phyloP scores from a whole-genome alignment of 2,888 invertebrate genomes.

The Lomographa bimaculata region DNA sequence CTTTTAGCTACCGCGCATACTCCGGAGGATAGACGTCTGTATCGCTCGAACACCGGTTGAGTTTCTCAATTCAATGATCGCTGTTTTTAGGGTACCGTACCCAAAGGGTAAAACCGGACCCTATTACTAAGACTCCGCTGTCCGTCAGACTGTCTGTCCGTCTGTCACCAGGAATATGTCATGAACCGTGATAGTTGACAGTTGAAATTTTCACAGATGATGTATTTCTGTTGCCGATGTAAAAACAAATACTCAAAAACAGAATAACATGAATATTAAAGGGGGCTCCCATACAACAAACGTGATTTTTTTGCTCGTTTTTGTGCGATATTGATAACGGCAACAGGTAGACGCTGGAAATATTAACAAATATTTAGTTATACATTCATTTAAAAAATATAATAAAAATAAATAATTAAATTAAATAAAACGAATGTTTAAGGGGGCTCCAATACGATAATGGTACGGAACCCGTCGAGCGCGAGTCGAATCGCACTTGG shows the following conservation, averaged over 20 bases:
- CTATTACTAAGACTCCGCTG: too few species aligned
- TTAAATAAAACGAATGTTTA: not conserved
- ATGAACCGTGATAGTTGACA: constrained; percentile 1
- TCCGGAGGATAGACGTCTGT: too few species aligned
- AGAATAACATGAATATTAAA: not conserved
- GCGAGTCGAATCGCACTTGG: too few species aligned
- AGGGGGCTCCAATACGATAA: not conserved
- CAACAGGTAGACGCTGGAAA: too few species aligned
- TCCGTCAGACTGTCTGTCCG: not conserved
- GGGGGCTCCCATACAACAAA: not conserved
- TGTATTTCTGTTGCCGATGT: constrained; percentile 1
- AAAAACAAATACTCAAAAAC: constrained; percentile 1
- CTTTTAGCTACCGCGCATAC: too few species aligned
- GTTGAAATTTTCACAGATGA: constrained; percentile 1
- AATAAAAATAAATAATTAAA: not conserved
- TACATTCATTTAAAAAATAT: too few species aligned
- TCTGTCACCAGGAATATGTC: not conserved
- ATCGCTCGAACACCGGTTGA: too few species aligned
- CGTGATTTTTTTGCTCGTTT: not conserved
- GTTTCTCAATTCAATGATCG: too few species aligned
- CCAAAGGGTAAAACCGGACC: constrained; percentile 1
- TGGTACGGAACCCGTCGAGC: too few species aligned
- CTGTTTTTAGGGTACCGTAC: constrained; percentile 2
- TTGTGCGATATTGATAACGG: too few species aligned
- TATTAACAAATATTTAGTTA: too few species aligned